Conservation (phyloP, 2,113 vertebrate genomes). For the Hemibagrus wyckioides region DNA sequence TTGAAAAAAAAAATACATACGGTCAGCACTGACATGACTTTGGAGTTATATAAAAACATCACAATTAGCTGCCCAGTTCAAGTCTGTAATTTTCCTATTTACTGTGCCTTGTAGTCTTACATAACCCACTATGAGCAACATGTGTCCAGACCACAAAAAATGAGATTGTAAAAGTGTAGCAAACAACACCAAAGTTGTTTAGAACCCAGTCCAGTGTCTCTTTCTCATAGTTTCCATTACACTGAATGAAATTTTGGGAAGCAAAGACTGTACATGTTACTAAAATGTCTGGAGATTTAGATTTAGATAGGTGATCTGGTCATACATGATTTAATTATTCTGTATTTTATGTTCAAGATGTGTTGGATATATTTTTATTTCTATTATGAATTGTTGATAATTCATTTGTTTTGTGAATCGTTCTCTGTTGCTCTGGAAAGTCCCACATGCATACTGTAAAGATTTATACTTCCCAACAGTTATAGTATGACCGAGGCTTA, state of each 20-base stretch:
- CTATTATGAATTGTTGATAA: neutral
- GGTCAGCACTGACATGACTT: conserved; percentile 3
- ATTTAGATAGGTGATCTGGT: neutral
- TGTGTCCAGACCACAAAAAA: conserved; percentile 24
- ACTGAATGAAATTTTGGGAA: conserved; percentile 11
- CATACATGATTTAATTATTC: neutral
- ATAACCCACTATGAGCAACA: conserved; percentile 35
- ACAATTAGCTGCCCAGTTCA: conserved; percentile 5
- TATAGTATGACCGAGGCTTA: neutral
- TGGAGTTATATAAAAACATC: neutral
- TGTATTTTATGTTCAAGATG: neutral
- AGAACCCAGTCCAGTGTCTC: conserved; percentile 23
- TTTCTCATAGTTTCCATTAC: conserved; percentile 19
- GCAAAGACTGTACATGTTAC: neutral
- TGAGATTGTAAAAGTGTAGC: conserved; percentile 34
- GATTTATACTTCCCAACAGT: neutral
- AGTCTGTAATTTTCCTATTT: conserved; percentile 30
- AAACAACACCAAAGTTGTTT: conserved; percentile 36
- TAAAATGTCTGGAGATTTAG: neutral
- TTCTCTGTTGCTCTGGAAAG: neutral
- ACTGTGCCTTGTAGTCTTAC: conserved; percentile 23
- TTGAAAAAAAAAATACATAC: neutral
- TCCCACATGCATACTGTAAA: neutral
- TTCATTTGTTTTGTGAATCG: neutral
- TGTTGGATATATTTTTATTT: neutral